Evolutionary conservation across 2,888 invertebrate genomes (phyloP), one percentile per base, ranked within the genome.

Genomic region (Suillia variegata): DNA sequence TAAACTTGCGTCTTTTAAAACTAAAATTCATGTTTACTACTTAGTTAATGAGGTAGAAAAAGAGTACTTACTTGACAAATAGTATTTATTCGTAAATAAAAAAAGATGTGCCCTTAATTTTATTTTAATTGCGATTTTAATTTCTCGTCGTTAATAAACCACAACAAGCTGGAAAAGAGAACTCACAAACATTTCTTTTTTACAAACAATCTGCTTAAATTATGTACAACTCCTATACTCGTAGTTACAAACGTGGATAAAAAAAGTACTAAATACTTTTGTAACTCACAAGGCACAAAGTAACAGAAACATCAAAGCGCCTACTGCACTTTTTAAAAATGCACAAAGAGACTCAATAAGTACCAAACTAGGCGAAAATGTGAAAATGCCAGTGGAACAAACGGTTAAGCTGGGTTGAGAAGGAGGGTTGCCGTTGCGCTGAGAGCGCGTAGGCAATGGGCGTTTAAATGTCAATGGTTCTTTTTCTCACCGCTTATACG

Each of bases 381-480:
- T 12, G 31, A 31, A n/a, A 38, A 38, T n/a, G 15, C 12, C n/a
- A 38, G 38, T 38, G n/a, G 38, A 8, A 38, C 12, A n/a, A 4
- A 13, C n/a, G 10, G 38, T n/a, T n/a, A n/a, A n/a, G n/a, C 6
- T 26, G 26, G 26, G 26, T 26, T 5, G 26, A 26, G 26, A 26
- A 26, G 38, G 6, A 31, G 6, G 31, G 31, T 12, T 31, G 31
- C 31, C 5, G 31, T 5, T 31, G 31, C n/a, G n/a, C n/a, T 38
- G n/a, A n/a, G 10, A n/a, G 38, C 10, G 38, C n/a, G 38, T 38
- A 8, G 38, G 47, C 24, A 26, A 52, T 66, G 62, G 65, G 64
- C 75, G 67, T 70, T 73, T 73, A 76, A 73, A 74, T 74, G 75
- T 76, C 76, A 74, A 74, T 73, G 73, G 71, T 76, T 74, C 74